Base-by-base conservation (phyloP, 2,113 vertebrate genomes). In the Guaruba guarouba region DNA sequence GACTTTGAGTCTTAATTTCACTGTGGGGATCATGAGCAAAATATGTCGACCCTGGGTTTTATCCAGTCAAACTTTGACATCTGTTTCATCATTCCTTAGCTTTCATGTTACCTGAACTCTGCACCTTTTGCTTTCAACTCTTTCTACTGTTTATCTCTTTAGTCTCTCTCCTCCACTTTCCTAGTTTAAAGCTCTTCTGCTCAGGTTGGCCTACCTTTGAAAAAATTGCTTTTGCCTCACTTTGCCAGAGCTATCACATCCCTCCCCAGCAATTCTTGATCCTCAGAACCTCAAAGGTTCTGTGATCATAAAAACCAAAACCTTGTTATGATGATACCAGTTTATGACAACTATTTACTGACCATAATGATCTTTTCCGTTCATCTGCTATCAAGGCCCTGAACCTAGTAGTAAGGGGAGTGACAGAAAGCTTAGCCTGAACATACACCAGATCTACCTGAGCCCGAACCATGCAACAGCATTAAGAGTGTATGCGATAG, bases 121-220 rank as follows among this genome's bases (percentile, higher is more conserved):
- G 39, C 4, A 43, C 1, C 2, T 3, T 55, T 31, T 63, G 2
- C 25, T 88, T 87, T 64, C 51, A 29, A 68, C 0, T 3, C 2
- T 61, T 75, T 70, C 14, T 49, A 16, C 11, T 33, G 3, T 37
- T 85, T 43, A 17, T 37, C 10, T 75, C 9, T 79, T 80, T 41
- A 39, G 4, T 31, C 7, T 74, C 29, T 18, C 10, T 29, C 23
- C 20, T 74, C 29, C 4, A 3, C 19, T 79, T 88, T 80, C 39
- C 22, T 37, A 8, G 24, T 22, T 41, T 37, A 57, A 80, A 69
- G 3, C 6, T 46, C 19, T 76, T 57, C 35, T 57, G 29, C 23
- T 8, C 6, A 59, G 13, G 19, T 14, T 59, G 25, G 7, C 5
- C n/a, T 59, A 28, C 8, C n/a, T 37, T 37, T 62, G 17, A 59